phyloP scores from a whole-genome alignment of 2,113 vertebrate species.

The Otus sunia region DNA sequence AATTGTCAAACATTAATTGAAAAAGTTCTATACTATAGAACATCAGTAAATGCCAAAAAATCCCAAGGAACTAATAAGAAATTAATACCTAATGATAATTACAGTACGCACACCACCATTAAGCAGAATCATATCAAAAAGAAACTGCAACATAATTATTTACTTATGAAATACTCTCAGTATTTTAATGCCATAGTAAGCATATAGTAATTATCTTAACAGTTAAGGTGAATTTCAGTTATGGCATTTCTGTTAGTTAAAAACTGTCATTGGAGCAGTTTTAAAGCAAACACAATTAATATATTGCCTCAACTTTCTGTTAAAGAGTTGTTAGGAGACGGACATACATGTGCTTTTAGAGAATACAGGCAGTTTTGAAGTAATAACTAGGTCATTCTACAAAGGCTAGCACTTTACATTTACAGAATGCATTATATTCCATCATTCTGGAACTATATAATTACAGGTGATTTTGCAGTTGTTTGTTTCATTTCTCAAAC shows the following conservation, averaged over 20 bases:
- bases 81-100: neutral
- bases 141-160: neutral
- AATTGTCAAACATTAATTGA: neutral
- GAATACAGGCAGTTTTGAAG: neutral
- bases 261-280: neutral
- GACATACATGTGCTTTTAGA: neutral
- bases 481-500: slow-evolving; percentile 31
- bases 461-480: slow-evolving; percentile 47
- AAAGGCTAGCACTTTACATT: neutral
- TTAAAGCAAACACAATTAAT: neutral
- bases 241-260: neutral
- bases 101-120: neutral
- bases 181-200: neutral
- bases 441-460: neutral
- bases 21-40: neutral
- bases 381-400: neutral
- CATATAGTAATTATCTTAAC: neutral
- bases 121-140: neutral
- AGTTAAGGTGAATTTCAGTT: neutral
- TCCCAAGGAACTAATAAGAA: neutral
- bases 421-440: neutral
- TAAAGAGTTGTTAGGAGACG: neutral
- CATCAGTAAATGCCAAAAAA: neutral
- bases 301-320: neutral
- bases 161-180: neutral